Conservation (phyloP, 35 echinoderm and acorn worm genomes). For the Ophioderma brevispina region DNA sequence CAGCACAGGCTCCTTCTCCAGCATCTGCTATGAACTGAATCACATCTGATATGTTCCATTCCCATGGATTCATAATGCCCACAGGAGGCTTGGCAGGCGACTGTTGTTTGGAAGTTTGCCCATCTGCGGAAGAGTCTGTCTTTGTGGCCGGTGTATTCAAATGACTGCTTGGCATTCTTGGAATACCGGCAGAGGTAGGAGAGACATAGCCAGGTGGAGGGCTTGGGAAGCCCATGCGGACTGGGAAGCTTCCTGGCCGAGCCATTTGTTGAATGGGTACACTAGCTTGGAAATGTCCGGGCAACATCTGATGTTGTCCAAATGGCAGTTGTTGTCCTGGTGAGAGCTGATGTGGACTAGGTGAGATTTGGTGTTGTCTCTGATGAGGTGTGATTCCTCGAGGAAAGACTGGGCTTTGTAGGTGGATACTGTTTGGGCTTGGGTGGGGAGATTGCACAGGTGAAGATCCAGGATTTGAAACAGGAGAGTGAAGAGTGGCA, state of each 20-base stretch:
- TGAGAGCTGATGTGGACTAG: neutral
- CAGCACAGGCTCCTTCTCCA: conserved; percentile 85
- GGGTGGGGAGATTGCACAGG: neutral
- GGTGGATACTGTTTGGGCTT: neutral
- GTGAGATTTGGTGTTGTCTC: too few relatives aligned
- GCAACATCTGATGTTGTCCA: conserved; percentile 23
- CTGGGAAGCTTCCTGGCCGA: neutral
- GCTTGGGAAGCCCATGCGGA: neutral
- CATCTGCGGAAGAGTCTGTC: neutral
- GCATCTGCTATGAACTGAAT: conserved; percentile 90
- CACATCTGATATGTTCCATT: conserved; percentile 83
- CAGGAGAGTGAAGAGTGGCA: neutral
- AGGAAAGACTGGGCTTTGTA: neutral
- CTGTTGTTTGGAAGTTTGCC: neutral
- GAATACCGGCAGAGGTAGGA: conserved; percentile 1
- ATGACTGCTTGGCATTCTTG: conserved; percentile 37
- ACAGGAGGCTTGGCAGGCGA: neutral
- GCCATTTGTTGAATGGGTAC: conserved; percentile 5
- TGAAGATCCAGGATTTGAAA: neutral
- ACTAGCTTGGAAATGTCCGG: conserved; percentile 15
- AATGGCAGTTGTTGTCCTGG: neutral
- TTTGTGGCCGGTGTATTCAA: conserved; percentile 16
- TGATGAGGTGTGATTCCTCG: neutral
- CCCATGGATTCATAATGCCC: conserved; percentile 70
- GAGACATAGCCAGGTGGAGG: neutral